Base-by-base conservation (phyloP, 1,140 invertebrate species). In the Bombus confusus region DNA sequence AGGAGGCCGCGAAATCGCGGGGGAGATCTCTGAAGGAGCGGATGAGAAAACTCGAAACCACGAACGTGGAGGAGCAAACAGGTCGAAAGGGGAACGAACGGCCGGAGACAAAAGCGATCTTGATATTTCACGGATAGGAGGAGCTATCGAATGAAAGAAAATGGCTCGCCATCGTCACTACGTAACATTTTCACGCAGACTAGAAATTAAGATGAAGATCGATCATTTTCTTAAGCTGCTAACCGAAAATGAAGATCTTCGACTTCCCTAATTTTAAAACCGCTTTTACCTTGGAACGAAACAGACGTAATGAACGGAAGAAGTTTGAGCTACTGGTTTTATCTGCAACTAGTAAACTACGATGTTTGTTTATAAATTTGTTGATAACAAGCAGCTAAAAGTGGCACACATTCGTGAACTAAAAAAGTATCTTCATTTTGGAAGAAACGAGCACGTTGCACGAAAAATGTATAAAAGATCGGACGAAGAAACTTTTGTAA, bases 71-170 rank as follows among this genome's bases (percentile, higher is more conserved):
- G 64, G 13, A 39, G 47, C 57, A 84, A 84, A 84, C 74, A 71
- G 43, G 47, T 57, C 57, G 75, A 59, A 83, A 83, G 47, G 47
- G 74, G 25, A 66, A 78, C 72, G 82, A 78, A 39, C 71, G 34
- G 52, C 25, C 39, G 6, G 76, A 84, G 66, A 79, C 66, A 84
- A 79, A 84, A 47, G 66, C 31, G 68, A 37, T 59, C 47, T 79
- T 79, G 75, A 62, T 84, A 79, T 41, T 79, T 31, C 39, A 28
- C 37, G 31, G 13, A 31, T 3, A 39, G 39, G 43, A 34, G 37
- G 4, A 47, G 34, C 3, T 15, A 34, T 8, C 22, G 41, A n/a
- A 39, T 83, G 41, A 83, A 83, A 52, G 80, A 66, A 76, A 76
- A 22, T 66, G 28, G 59, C 66, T 66, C 59, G 43, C 72, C 72